Evolutionary conservation across 2,888 invertebrate genomes (phyloP), one percentile per base, ranked within the genome.

Genomic region (Standfussiana lucernea): DNA sequence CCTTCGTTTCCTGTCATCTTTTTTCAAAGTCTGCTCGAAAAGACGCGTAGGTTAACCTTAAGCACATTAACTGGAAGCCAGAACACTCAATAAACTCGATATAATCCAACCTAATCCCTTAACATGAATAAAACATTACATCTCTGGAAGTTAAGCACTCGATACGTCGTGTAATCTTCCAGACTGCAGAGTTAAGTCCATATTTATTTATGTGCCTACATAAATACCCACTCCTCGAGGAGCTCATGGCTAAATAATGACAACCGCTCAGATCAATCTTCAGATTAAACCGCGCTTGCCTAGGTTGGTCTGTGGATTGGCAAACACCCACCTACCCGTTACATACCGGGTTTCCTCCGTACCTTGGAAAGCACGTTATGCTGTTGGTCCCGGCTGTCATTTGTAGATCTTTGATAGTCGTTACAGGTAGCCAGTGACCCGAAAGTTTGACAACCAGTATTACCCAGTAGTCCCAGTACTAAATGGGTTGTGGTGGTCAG

Each of bases 111-210:
- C 35, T 64, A 50, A 72, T 72, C 21, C 50, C 18, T 11, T 45
- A 45, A 35, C 42, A 76, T 76, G 45, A 76, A 73, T 75, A 65
- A 74, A 74, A 56, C 53, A 75, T 45, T 7, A 45, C 42, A 18
- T 73, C 2, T 50, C 50, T 35, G 61, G 35, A 72, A 72, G 40
- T 64, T 53, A 62, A 72, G 50, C 42, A 64, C 53, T 64, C 28
- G 21, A 64, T 65, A 56, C 18, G 4, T 37, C 64, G 13, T 37
- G 37, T 76, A 37, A 65, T 65, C 65, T 74, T 56, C n/a, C 53
- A 53, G 53, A 64, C 40, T 69, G 21, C 10, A 24, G 13, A 42
- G 11, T 3, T 18, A 8, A 15, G 42, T 42, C 15, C 5, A 42
- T 37, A 53, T 40, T 53, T 69, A 69, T 69, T 42, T n/a, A 45